Percentiles rank a stretch among this genome's conserved stretches.
phyloP scores from a whole-genome alignment of 1,140 invertebrate species.

The Lamellibrachia luymesi region DNA sequence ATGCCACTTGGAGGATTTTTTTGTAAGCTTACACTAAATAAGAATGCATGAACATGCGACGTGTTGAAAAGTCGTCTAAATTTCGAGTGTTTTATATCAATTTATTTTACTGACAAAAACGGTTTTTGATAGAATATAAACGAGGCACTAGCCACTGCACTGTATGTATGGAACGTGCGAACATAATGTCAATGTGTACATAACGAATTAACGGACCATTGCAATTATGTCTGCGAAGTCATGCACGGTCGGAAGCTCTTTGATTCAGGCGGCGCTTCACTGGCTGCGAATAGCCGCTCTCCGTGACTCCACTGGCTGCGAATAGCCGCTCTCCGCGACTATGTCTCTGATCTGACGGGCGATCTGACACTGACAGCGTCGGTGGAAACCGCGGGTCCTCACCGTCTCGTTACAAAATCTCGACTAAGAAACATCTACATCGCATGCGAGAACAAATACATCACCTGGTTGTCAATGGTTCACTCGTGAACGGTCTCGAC shows the following conservation, averaged over 20 bases:
- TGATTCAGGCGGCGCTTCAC: neutral
- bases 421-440: neutral
- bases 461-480: neutral
- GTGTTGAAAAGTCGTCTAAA: no score
- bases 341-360: neutral
- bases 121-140: no score
- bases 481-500: neutral
- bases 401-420: neutral
- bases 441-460: neutral
- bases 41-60: no score
- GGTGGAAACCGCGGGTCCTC: neutral
- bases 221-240: neutral
- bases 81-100: no score
- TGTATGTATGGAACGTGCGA: neutral
- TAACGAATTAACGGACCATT: neutral
- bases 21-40: no score
- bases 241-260: neutral
- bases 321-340: no score
- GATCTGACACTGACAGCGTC: neutral
- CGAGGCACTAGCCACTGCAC: neutral
- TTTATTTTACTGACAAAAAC: no score
- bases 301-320: neutral
- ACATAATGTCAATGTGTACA: neutral
- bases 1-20: no score
- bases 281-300: neutral